These are phyloP conservation scores for Channa striata DNA, from an alignment of 2,797 vertebrate species.

Conservation along the genomic window DNA sequence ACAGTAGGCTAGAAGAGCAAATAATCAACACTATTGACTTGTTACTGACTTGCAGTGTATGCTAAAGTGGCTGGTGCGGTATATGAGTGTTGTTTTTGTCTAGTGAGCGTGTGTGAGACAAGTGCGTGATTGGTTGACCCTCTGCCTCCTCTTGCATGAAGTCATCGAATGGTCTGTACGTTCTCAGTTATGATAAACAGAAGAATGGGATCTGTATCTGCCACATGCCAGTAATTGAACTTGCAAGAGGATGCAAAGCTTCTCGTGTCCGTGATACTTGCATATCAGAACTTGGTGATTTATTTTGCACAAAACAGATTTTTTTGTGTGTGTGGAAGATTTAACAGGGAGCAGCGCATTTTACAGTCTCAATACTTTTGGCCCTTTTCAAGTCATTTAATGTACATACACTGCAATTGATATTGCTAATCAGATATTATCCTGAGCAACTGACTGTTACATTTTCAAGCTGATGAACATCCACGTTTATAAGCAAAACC, in stretches of 20 bases:
- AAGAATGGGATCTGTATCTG: constrained; percentile 60
- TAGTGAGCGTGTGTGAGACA: constrained; percentile 55
- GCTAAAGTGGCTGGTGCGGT: constrained; percentile 62
- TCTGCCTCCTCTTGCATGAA: constrained; percentile 77
- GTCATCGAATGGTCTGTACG: constrained; percentile 66
- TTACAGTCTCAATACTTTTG: constrained; percentile 28
- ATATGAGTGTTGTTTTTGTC: constrained; percentile 49
- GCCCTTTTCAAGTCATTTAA: constrained; percentile 39
- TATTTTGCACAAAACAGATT: constrained; percentile 76
- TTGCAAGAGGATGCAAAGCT: constrained; percentile 71
- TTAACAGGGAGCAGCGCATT: constrained; percentile 66
- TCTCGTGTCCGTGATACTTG: constrained; percentile 61
- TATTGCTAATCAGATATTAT: constrained; percentile 33
- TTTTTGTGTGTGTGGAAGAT: constrained; percentile 53
- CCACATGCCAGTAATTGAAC: constrained; percentile 68
- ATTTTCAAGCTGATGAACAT: constrained; percentile 43
- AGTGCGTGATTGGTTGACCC: constrained; percentile 60
- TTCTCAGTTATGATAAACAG: constrained; percentile 62
- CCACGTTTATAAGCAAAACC: constrained; percentile 33
- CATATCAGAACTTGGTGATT: constrained; percentile 67
- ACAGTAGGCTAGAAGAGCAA: constrained; percentile 69
- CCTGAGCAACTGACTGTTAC: constrained; percentile 61
- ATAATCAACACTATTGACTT: constrained; percentile 74
- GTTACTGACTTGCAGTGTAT: constrained; percentile 70
- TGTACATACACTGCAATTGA: constrained; percentile 44